Evolutionary conservation across 2,888 invertebrate species (phyloP).

Genomic region (Anaspis maculata): DNA sequence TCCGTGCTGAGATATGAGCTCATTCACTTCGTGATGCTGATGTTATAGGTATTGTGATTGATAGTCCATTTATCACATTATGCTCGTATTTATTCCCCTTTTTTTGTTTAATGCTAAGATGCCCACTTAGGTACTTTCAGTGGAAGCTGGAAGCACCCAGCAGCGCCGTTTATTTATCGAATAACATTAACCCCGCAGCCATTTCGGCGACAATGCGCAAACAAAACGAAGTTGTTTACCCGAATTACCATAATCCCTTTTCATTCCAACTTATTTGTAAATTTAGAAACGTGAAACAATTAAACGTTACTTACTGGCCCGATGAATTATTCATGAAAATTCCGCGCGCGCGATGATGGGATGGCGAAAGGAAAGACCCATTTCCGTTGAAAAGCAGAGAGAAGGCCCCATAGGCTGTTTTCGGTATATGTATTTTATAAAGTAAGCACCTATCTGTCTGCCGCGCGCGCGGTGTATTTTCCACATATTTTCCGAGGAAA

Average conservation of each 20-base stretch:
- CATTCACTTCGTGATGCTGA: no score
- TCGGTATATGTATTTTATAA: constrained; percentile 4
- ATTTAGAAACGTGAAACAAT: constrained; percentile 14
- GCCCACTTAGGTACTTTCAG: no score
- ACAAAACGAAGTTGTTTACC: constrained; percentile 11
- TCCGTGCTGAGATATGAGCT: no score
- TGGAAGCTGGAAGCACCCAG: no score
- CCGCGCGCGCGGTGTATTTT: constrained; percentile 7
- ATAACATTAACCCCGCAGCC: constrained; percentile 7
- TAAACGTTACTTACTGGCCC: constrained; percentile 11
- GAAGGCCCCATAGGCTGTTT: no score
- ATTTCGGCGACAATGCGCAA: constrained; percentile 2
- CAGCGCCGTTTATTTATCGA: constrained; percentile 4
- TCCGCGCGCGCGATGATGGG: constrained; percentile 1
- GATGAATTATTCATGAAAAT: constrained; percentile 13
- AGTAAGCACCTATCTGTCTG: no score
- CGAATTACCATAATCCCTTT: constrained; percentile 14
- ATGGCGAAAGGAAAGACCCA: no score
- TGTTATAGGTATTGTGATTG: no score
- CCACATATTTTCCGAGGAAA: constrained; percentile 9
- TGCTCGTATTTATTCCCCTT: no score
- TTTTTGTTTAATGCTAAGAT: no score
- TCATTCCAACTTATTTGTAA: constrained; percentile 13
- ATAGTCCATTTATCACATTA: no score
- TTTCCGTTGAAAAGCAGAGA: no score